Base-by-base conservation (phyloP, 2,888 invertebrate species). In the Tridacna gigas region DNA sequence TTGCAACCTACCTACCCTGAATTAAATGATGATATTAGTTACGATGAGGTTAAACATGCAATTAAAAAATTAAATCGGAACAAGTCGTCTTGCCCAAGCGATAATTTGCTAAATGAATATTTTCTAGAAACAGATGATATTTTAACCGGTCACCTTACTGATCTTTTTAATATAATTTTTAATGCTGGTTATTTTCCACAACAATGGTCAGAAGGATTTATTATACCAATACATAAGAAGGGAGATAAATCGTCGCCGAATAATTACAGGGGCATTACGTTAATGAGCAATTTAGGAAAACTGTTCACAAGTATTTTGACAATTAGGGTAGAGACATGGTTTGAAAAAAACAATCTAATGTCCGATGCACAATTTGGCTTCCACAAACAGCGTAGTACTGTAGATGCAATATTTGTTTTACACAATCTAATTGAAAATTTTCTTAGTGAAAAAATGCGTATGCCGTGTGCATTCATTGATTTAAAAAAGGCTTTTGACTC, bases 261-360 rank as follows among this genome's bases (percentile, higher is more conserved):
- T n/a, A n/a, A n/a, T n/a, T n/a, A n/a, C n/a, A n/a, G n/a, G n/a
- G 37, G 37, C 2, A 37, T 37, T 4, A 37, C 37, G 7, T 7
- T 37, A 37, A 7, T 37, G 7, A 37, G 37, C 7, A 4, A 4
- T 37, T 37, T 37, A 37, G 2, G 3, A 7, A 37, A 37, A 37
- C 7, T 37, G 37, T 37, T 37, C 7, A 37, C 37, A 4, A 4
- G 3, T 4, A 7, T 37, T 7, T 7, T 37, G 7, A 37, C 2
- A 4, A 37, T 4, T 37, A 4, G 37, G 2, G 7, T 37, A 4
- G 37, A 2, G 7, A 7, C 37, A 37, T 37, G 2, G 2, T 4
- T 37, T 28, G 28, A 25, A 73, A 25, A 60, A 56, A 61, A 60
- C 26, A n/a, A 26, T 61, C 28, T 74, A 18, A 47, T 75, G 18